A percentile compares a stretch with the other conserved stretches of the same genome.
phyloP scores from a whole-genome alignment of 1,140 invertebrate species.

The Drosophila sproati region DNA sequence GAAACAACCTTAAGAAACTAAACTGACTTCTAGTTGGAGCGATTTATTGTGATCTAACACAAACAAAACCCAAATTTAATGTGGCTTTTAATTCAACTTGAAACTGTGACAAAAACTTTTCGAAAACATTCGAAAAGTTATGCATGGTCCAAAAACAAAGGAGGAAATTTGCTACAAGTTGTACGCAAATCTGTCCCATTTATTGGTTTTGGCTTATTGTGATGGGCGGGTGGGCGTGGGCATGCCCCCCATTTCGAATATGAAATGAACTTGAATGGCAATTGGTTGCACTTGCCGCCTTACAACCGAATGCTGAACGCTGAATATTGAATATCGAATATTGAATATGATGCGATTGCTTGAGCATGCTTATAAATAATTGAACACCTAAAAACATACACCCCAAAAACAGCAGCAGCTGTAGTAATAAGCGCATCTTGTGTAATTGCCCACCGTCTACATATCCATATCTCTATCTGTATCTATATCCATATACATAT shows the following conservation, averaged over 20 bases:
- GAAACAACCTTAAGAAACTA: too few relatives aligned
- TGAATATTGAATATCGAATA: conserved; percentile 51
- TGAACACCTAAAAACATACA: conserved; percentile 19
- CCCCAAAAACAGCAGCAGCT: not conserved
- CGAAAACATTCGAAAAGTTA: not conserved
- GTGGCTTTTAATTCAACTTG: not conserved
- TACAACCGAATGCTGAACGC: conserved; percentile 39
- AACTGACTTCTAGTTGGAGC: too few relatives aligned
- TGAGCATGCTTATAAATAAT: conserved; percentile 51
- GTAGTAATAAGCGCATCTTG: conserved; percentile 15
- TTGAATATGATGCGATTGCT: conserved; percentile 47
- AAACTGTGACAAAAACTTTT: not conserved
- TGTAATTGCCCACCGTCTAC: conserved; percentile 36
- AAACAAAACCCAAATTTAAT: not conserved
- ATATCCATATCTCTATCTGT: conserved; percentile 1
- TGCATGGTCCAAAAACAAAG: not conserved
- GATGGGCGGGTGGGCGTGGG: not conserved
- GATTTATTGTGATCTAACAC: too few relatives aligned
- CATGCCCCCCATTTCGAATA: not conserved
- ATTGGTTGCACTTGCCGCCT: conserved; percentile 46
- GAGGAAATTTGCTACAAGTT: not conserved
- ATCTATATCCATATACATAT: not conserved
- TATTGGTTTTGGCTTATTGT: conserved; percentile 21
- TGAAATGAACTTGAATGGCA: conserved; percentile 20
- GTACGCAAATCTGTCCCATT: not conserved